Evolutionary conservation across 2,888 invertebrate species (phyloP).

Genomic region (Meiosimyza decipiens): DNA sequence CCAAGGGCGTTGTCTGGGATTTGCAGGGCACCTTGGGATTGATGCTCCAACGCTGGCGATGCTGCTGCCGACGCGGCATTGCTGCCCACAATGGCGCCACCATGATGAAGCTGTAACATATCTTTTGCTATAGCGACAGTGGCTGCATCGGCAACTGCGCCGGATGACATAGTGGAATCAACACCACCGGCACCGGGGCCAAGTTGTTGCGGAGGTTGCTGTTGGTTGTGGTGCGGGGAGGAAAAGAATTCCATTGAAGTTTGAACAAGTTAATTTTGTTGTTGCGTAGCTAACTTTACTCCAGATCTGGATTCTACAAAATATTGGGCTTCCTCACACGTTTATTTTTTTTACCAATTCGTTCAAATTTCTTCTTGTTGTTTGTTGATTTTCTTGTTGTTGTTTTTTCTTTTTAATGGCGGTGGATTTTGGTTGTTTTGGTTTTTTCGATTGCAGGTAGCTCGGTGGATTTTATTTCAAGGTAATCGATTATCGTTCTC

Average conservation of each 20-base stretch:
- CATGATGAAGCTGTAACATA: conserved; percentile 64
- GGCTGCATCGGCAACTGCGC: conserved; percentile 57
- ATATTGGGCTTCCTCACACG: too few species aligned
- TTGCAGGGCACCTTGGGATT: conserved; percentile 37
- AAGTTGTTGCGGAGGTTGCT: conserved; percentile 35
- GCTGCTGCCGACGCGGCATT: conserved; percentile 27
- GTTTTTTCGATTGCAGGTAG: conserved; percentile 24
- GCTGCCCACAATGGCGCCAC: conserved; percentile 47
- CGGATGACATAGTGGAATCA: conserved; percentile 28
- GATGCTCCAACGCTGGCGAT: conserved; percentile 40
- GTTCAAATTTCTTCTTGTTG: not conserved
- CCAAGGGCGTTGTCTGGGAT: conserved; percentile 60
- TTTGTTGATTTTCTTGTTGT: not conserved
- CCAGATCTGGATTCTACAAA: too few species aligned
- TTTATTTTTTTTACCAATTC: too few species aligned
- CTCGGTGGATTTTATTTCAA: conserved; percentile 35
- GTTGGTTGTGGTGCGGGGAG: conserved; percentile 21
- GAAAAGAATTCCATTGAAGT: conserved; percentile 36
- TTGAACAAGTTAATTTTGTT: not conserved
- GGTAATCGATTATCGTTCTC: conserved; percentile 27
- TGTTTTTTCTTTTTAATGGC: not conserved
- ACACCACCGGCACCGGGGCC: conserved; percentile 27
- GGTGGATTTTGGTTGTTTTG: conserved; percentile 22
- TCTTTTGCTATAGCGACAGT: conserved; percentile 64
- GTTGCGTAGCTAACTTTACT: not conserved